phyloP scores from a whole-genome alignment of 2,113 vertebrate genomes.

The Cinclus cinclus region DNA sequence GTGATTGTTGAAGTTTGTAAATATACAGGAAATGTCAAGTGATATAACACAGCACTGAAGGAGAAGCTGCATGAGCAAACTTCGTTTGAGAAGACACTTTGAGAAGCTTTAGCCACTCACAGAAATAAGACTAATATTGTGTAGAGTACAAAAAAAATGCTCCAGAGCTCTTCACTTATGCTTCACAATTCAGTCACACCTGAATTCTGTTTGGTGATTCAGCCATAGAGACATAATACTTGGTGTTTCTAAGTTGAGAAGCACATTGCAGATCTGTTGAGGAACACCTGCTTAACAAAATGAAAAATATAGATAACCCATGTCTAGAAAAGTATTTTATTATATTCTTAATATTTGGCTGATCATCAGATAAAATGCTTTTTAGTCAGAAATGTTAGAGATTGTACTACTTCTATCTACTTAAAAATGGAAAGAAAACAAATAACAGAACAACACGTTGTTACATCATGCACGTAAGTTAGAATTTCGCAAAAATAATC shows the following conservation, averaged over 20 bases:
- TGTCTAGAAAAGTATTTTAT: background rate
- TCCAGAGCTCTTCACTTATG: background rate
- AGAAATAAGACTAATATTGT: background rate
- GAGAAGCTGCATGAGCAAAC: background rate
- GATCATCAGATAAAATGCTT: background rate
- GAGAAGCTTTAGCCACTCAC: background rate
- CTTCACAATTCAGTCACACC: background rate
- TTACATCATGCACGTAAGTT: background rate
- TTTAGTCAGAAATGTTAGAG: background rate
- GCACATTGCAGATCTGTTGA: background rate
- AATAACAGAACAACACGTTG: background rate
- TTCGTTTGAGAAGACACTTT: background rate
- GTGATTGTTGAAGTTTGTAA: background rate
- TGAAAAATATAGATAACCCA: background rate
- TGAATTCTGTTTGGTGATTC: background rate
- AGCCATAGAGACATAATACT: background rate
- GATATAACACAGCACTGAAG: background rate
- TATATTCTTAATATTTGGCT: background rate
- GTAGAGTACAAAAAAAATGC: background rate
- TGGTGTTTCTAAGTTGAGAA: background rate
- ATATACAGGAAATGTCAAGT: background rate
- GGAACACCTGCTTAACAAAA: background rate
- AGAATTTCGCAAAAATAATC: background rate
- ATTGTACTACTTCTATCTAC: background rate
- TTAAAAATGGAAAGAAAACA: background rate